These are phyloP conservation scores for Tenthredo notha DNA, from an alignment of 2,888 invertebrate species.

Conservation along the genomic window DNA sequence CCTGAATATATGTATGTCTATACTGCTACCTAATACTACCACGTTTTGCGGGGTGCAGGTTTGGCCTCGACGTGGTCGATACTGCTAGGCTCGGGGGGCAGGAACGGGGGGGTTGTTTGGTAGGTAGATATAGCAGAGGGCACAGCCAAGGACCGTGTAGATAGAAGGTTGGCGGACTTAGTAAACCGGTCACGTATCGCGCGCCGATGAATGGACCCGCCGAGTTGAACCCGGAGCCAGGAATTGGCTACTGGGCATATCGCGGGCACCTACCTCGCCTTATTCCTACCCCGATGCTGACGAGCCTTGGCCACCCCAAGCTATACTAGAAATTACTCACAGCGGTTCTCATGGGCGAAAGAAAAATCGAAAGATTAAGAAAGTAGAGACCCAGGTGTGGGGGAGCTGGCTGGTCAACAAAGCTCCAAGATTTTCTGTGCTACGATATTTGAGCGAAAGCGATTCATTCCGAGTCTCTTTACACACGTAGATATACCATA, in stretches of 20 bases:
- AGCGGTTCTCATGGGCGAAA: constrained; percentile 57
- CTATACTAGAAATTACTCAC: constrained; percentile 59
- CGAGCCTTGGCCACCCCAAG: constrained; percentile 69
- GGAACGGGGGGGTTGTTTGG: constrained; percentile 54
- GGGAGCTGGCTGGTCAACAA: background rate
- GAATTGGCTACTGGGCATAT: constrained; percentile 78
- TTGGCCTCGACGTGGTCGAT: constrained; percentile 52
- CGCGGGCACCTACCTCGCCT: constrained; percentile 75
- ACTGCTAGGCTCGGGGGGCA: constrained; percentile 58
- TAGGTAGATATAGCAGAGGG: constrained; percentile 61
- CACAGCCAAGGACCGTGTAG: constrained; percentile 59
- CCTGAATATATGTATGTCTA: background rate
- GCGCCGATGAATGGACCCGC: constrained; percentile 78
- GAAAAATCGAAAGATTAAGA: constrained; percentile 16
- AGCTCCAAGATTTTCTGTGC: background rate
- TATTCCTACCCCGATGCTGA: constrained; percentile 48
- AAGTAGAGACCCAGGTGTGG: constrained; percentile 2
- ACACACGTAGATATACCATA: background rate
- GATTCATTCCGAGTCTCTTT: background rate
- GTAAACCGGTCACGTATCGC: constrained; percentile 78
- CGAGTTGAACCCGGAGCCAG: constrained; percentile 76
- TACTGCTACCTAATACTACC: constrained; percentile 65
- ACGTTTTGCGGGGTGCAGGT: constrained; percentile 47
- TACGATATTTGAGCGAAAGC: background rate
- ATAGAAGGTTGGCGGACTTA: constrained; percentile 69